Evolutionary conservation across 2,888 invertebrate genomes (phyloP).

Genomic region (Cantharis rustica): DNA sequence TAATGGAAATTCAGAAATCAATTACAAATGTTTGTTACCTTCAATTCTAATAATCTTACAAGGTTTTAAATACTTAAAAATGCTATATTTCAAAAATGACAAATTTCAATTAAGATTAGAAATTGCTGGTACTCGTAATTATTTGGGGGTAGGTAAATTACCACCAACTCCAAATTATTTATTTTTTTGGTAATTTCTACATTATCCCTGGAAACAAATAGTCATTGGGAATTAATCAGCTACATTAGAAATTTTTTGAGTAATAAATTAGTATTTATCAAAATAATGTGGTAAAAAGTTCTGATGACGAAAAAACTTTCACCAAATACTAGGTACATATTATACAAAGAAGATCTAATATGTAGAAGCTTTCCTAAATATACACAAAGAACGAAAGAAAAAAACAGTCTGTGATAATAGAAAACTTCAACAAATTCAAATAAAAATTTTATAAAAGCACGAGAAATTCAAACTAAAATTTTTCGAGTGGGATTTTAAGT

Average conservation of each 20-base stretch:
- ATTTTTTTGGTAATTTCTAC: too few species aligned
- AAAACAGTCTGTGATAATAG: too few species aligned
- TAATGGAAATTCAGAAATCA: not conserved
- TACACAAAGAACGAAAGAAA: not conserved
- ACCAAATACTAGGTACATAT: not conserved
- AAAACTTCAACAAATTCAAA: too few species aligned
- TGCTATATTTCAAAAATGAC: not conserved
- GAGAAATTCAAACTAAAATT: not conserved
- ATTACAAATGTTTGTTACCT: not conserved
- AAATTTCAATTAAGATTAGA: not conserved
- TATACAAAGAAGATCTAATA: not conserved
- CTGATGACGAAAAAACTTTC: not conserved
- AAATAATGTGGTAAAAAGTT: not conserved
- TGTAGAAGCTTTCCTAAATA: not conserved
- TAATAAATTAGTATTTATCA: not conserved
- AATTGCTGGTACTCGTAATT: not conserved
- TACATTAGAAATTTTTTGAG: not conserved
- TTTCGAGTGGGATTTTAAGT: not conserved
- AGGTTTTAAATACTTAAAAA: not conserved
- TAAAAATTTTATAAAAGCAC: too few species aligned
- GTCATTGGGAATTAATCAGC: not conserved
- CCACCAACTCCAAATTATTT: too few species aligned
- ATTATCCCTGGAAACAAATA: not conserved
- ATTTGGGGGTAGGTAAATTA: too few species aligned
- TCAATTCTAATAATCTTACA: not conserved